phyloP scores from a whole-genome alignment of 2,888 invertebrate species.

The Oasisia sp. region DNA sequence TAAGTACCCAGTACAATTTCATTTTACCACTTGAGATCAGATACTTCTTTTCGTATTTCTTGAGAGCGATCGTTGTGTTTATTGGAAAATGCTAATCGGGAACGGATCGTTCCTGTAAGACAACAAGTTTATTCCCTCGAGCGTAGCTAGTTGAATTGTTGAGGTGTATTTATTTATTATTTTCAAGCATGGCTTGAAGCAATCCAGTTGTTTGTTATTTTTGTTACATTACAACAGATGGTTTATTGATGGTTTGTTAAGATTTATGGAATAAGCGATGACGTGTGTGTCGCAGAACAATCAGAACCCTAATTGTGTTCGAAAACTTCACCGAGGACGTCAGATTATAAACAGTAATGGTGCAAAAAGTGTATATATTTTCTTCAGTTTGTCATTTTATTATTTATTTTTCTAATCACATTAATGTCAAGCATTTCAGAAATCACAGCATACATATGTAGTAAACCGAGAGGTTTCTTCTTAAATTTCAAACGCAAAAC shows the following conservation, averaged over 20 bases:
- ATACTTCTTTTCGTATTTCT: not conserved
- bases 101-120: not conserved
- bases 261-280: not conserved
- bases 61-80: not conserved
- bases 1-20: not conserved
- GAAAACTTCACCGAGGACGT: not conserved
- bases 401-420: not conserved
- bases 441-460: not conserved
- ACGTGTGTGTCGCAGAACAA: not conserved
- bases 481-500: not conserved
- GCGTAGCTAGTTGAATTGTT: not conserved
- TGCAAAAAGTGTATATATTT: not conserved
- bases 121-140: not conserved
- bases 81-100: not conserved
- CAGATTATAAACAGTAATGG: not conserved
- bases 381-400: not conserved
- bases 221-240: not conserved
- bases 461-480: not conserved
- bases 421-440: not conserved
- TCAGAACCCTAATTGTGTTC: not conserved
- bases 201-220: slow-evolving; percentile 11
- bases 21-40: not conserved
- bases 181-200: slow-evolving; percentile 17
- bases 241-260: slow-evolving; percentile 5
- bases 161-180: slow-evolving; percentile 13